phyloP scores from a whole-genome alignment of 2,888 invertebrate genomes.

The Polyommatus iphigenia region DNA sequence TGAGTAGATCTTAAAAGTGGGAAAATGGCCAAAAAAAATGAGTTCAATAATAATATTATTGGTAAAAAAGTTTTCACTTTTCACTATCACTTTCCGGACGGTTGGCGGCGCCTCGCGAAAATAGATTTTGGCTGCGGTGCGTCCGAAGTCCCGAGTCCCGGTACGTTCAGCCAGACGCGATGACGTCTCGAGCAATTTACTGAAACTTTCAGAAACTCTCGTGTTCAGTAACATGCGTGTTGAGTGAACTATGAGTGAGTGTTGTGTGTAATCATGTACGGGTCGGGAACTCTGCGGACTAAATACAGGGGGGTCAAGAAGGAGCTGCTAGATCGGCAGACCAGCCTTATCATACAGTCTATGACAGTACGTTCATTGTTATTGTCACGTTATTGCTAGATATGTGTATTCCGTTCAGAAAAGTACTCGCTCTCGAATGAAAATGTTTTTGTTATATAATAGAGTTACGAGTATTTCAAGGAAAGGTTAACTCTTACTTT shows the following conservation, averaged over 20 bases:
- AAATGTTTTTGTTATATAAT: constrained; percentile 14
- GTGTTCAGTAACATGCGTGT: constrained; percentile 32
- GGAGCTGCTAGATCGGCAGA: constrained; percentile 86
- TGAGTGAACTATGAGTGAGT: constrained; percentile 44
- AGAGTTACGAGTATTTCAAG: background rate
- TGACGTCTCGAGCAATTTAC: constrained; percentile 52
- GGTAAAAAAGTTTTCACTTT: constrained; percentile 56
- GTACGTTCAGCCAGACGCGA: constrained; percentile 63
- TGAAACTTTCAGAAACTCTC: constrained; percentile 6
- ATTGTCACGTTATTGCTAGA: background rate
- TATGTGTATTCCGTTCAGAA: background rate
- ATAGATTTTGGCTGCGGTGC: constrained; percentile 77
- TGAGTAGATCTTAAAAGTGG: background rate
- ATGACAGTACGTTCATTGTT: constrained; percentile 87
- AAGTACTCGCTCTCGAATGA: background rate
- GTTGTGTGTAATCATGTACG: constrained; percentile 65
- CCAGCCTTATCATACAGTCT: constrained; percentile 85
- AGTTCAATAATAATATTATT: background rate
- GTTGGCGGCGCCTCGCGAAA: constrained; percentile 77
- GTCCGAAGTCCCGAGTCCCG: constrained; percentile 70
- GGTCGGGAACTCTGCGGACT: constrained; percentile 80
- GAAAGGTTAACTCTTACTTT: background rate
- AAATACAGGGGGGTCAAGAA: constrained; percentile 89
- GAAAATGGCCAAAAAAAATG: background rate
- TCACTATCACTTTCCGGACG: constrained; percentile 65